Evolutionary conservation across 2,888 invertebrate genomes (phyloP).

Genomic region (Belgica antarctica): DNA sequence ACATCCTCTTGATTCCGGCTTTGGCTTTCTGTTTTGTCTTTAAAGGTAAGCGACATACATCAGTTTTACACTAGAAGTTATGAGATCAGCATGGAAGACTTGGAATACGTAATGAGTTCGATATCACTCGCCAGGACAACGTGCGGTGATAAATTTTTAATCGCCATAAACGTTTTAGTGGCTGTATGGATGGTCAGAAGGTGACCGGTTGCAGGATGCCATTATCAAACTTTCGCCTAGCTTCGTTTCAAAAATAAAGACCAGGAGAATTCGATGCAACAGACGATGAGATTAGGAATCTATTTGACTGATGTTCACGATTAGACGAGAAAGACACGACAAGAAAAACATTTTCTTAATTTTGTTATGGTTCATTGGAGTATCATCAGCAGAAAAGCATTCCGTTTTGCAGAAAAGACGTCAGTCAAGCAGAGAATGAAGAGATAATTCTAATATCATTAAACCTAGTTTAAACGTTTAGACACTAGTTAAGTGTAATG

Average conservation of each 20-base stretch:
- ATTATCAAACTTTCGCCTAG: neutral
- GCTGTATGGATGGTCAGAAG: constrained; percentile 25
- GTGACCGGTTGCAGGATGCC: constrained; percentile 14
- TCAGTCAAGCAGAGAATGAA: neutral
- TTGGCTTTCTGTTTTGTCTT: constrained; percentile 21
- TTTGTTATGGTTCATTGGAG: neutral
- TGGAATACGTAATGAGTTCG: constrained; percentile 56
- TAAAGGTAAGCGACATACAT: constrained; percentile 69
- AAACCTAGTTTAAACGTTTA: constrained; percentile 25
- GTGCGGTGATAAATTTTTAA: constrained; percentile 40
- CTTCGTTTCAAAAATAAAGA: neutral
- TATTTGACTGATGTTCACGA: constrained; percentile 23
- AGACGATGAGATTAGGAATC: constrained; percentile 3
- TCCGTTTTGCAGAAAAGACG: neutral
- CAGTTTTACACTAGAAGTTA: constrained; percentile 69
- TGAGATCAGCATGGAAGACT: constrained; percentile 53
- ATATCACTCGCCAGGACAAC: constrained; percentile 35
- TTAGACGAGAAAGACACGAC: neutral
- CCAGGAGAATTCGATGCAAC: too few relatives aligned
- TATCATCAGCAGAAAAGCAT: neutral
- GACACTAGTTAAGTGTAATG: constrained; percentile 27
- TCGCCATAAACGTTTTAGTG: constrained; percentile 31
- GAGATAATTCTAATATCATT: constrained; percentile 7
- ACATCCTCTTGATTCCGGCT: neutral
- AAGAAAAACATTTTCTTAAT: neutral